Conservation (phyloP, 2,113 vertebrate species). For the Sphyrna mokarran region DNA sequence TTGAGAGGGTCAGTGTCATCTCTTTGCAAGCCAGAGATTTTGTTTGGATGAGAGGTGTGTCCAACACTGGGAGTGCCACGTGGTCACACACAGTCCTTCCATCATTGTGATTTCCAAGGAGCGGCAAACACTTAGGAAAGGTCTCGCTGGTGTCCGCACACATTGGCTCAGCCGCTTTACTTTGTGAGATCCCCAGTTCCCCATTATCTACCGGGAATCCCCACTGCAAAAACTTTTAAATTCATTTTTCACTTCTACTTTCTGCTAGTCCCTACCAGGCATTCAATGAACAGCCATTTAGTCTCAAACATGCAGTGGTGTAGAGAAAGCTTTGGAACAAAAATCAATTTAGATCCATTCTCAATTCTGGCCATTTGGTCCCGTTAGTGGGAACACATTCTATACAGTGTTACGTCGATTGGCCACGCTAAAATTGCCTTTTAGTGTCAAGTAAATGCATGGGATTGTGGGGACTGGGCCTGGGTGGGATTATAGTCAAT, state of each 20-base stretch:
- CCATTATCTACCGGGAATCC: not conserved
- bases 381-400: not conserved
- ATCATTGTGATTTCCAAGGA: not conserved
- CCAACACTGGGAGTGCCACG: not conserved
- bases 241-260: not conserved
- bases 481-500: too few relatives aligned
- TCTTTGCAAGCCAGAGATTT: not conserved
- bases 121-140: not conserved
- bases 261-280: not conserved
- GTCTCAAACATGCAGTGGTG: not conserved
- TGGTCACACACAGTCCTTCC: not conserved
- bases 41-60: not conserved
- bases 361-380: not conserved
- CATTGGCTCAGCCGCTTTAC: too few relatives aligned
- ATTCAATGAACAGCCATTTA: not conserved
- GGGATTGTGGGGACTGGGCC: too few relatives aligned
- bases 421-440: too few relatives aligned
- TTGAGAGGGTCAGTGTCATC: not conserved
- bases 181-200: not conserved
- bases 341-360: not conserved
- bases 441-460: too few relatives aligned
- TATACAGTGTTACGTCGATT: not conserved
- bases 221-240: not conserved
- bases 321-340: not conserved
- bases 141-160: not conserved